A percentile compares a stretch with the other conserved stretches of the same genome.
Evolutionary conservation across 2,113 vertebrate species (phyloP).

Genomic region (Colius striatus): DNA sequence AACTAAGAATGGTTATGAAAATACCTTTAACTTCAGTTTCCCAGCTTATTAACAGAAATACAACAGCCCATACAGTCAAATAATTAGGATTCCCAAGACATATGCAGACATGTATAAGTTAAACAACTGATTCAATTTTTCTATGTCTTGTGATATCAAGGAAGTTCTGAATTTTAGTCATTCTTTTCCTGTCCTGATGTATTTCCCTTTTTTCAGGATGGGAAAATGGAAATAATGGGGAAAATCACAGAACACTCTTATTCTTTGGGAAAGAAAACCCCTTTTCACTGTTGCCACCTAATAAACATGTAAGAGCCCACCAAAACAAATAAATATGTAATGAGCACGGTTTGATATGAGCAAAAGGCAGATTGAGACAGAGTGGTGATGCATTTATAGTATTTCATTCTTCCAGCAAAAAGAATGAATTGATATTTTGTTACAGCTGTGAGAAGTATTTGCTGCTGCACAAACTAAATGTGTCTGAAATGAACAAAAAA

Average conservation of each 20-base stretch:
- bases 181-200: neutral
- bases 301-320: neutral
- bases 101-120: neutral
- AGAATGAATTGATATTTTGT: neutral
- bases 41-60: neutral
- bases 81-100: neutral
- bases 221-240: neutral
- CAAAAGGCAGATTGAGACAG: neutral
- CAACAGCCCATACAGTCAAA: neutral
- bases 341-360: neutral
- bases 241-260: neutral
- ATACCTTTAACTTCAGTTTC: neutral
- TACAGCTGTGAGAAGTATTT: slow-evolving; percentile 5
- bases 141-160: neutral
- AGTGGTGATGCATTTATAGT: neutral
- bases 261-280: neutral
- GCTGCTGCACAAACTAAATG: neutral
- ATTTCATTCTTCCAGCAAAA: neutral
- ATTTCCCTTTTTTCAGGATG: neutral
- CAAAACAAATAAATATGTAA: neutral
- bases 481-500: neutral
- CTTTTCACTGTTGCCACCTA: neutral
- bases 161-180: neutral
- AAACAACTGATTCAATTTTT: neutral
- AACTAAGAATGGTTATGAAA: neutral